phyloP scores from a whole-genome alignment of 2,113 vertebrate genomes.

The Esox niger region DNA sequence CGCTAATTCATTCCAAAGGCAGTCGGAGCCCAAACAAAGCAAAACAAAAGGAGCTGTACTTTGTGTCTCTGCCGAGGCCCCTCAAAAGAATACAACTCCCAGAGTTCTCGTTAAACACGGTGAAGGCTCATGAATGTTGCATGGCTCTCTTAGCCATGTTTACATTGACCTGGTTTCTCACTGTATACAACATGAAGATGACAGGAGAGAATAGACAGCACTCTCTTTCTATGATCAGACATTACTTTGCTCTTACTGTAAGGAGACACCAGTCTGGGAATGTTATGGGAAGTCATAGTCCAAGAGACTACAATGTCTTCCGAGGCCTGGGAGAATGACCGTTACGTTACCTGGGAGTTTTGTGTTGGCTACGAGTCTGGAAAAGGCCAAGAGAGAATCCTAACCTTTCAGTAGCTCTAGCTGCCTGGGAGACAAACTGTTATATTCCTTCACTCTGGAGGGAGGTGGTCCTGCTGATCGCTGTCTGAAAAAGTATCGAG shows the following conservation, averaged over 20 bases:
- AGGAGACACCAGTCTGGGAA: too few species aligned
- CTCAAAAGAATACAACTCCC: conserved; percentile 60
- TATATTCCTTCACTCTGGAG: neutral
- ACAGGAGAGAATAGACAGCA: conserved; percentile 34
- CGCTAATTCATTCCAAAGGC: conserved; percentile 55
- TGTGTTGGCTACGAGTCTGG: too few species aligned
- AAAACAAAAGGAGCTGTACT: conserved; percentile 25
- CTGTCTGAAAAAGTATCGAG: neutral
- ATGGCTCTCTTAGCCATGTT: conserved; percentile 63
- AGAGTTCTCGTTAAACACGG: conserved; percentile 63
- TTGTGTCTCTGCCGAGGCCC: conserved; percentile 14
- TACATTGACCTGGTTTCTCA: conserved; percentile 64
- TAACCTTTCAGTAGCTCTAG: too few species aligned
- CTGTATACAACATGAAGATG: conserved; percentile 36
- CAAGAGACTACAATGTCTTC: too few species aligned
- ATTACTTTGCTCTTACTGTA: neutral
- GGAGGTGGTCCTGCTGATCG: neutral
- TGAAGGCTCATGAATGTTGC: conserved; percentile 69
- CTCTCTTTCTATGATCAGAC: neutral
- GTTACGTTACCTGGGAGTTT: too few species aligned
- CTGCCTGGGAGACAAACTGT: neutral
- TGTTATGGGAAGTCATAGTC: too few species aligned
- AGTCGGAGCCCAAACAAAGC: conserved; percentile 37
- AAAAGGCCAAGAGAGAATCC: too few species aligned
- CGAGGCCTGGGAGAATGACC: too few species aligned